Percentiles rank a stretch among this genome's conserved stretches.
These are phyloP conservation scores for Oncorhynchus mykiss DNA, from an alignment of 2,113 vertebrate species.

Conservation along the genomic window DNA sequence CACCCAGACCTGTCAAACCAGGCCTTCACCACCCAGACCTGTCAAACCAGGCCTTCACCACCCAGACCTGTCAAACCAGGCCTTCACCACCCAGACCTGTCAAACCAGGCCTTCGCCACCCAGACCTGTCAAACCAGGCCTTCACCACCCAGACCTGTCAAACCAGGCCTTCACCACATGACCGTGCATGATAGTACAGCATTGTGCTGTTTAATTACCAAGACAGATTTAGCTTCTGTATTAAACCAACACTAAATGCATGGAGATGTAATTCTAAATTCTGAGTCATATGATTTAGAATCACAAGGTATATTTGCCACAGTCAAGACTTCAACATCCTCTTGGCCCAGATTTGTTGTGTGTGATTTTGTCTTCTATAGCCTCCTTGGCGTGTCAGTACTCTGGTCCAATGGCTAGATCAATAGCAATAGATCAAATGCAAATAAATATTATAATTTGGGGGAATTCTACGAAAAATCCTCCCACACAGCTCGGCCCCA, in stretches of 20 bases:
- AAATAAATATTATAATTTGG: slow-evolving; percentile 10
- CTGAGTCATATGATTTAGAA: neutral
- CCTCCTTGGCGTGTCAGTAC: neutral
- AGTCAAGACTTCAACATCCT: neutral
- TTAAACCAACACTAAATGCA: neutral
- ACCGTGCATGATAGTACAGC: too few species aligned
- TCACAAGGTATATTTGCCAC: neutral
- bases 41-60: too few species aligned
- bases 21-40: too few species aligned
- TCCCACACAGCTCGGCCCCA: neutral
- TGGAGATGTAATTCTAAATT: neutral
- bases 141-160: too few species aligned
- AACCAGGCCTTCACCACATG: too few species aligned
- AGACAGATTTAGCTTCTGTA: neutral
- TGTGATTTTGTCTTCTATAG: slow-evolving; percentile 6
- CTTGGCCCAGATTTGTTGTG: neutral
- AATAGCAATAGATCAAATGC: slow-evolving; percentile 10
- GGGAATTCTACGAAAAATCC: neutral
- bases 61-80: too few species aligned
- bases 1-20: too few species aligned
- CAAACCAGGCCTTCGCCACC: too few species aligned
- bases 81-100: too few species aligned
- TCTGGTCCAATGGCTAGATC: neutral
- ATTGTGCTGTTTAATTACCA: neutral
- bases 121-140: too few species aligned